Conservation (phyloP, 2,888 invertebrate genomes). For the Ormyrus thymus region DNA sequence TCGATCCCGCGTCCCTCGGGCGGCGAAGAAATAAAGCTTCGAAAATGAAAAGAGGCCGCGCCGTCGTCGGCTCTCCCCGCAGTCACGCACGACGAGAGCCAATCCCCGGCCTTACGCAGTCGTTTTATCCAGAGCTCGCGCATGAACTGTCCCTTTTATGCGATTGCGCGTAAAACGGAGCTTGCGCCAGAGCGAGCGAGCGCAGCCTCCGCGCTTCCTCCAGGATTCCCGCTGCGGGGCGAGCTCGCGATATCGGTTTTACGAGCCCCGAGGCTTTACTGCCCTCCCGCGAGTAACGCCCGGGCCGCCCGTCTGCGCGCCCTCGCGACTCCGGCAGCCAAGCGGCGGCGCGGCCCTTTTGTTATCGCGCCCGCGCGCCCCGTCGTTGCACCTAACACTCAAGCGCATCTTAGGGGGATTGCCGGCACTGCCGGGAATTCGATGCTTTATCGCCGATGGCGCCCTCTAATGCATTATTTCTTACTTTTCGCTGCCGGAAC, state of each 20-base stretch:
- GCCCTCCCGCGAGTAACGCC: constrained; percentile 54
- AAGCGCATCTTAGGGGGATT: no score
- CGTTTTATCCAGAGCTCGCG: constrained; percentile 2
- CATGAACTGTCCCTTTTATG: constrained; percentile 24
- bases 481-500: no score
- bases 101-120: neutral
- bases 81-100: neutral
- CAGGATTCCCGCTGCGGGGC: no score
- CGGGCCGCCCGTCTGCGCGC: neutral
- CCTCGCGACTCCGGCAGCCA: neutral
- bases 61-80: neutral
- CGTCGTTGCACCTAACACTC: no score
- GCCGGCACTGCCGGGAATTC: no score
- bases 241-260: constrained; percentile 57
- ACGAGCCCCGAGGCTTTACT: constrained; percentile 59
- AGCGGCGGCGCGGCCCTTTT: neutral
- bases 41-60: constrained; percentile 8
- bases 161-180: constrained; percentile 39
- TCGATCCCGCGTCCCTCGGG: no score
- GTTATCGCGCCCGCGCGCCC: no score
- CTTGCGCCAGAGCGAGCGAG: constrained; percentile 1
- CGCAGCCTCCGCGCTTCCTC: neutral
- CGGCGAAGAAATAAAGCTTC: neutral
- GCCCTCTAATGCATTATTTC: no score
- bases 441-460: no score